Evolutionary conservation across 2,113 vertebrate genomes (phyloP), one percentile per base, ranked within the genome.

Genomic region (Charadrius vociferus): DNA sequence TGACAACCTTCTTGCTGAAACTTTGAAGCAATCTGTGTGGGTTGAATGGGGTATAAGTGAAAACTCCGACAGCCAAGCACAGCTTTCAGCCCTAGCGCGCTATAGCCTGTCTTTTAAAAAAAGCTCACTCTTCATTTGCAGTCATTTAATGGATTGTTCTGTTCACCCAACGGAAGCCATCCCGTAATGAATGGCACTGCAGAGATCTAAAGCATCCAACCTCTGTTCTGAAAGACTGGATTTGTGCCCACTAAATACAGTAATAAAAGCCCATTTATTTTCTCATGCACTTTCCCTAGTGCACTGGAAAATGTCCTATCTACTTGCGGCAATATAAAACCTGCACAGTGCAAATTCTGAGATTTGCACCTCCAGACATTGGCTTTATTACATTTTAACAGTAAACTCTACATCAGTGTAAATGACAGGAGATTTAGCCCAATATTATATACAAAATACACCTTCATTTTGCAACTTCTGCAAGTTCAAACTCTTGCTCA

Each of bases 211-310:
- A 86, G 62, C 1, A 1, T 80, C 86, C 71, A 91, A 9, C 43
- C 26, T 45, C 62, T 23, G n/a, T 77, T 91, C 66, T 88, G 81
- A 80, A 53, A 73, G 39, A n/a, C 49, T 70, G 91, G 81, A 91
- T 91, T 66, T 14, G 5, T 68, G 70, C 77, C 86, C 78, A 84
- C n/a, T 36, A 87, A 71, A 75, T 73, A 90, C 49, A 73, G 18
- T 66, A 81, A 90, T 81, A 95, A 85, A 95, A 95, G 73, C 37
- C 47, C 66, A 80, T 90, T 88, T 84, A 86, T 96, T 80, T 91
- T 77, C 61, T 94, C 45, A 58, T 19, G 20, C 30, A 43, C 21
- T 94, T 86, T 78, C 41, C 14, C 55, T 18, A 52, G n/a, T 16
- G 39, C 20, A 41, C n/a, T 55, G 18, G 73, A 89, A 95, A 93